A percentile compares a stretch with the other conserved stretches of the same genome.
phyloP scores from a whole-genome alignment of 1,140 invertebrate species.

The Asbolus verrucosus region DNA sequence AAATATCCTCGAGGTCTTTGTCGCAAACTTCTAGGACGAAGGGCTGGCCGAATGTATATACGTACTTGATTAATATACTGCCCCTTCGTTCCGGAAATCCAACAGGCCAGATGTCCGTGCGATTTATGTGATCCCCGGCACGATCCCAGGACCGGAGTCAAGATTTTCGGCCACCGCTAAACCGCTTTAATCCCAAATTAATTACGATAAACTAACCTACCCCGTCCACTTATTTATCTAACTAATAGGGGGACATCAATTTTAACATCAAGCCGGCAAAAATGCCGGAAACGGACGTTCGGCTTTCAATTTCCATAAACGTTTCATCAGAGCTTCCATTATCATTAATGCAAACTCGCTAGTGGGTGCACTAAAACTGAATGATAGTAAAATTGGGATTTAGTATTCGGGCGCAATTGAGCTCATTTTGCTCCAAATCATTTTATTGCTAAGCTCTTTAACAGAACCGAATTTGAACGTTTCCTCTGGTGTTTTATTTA shows the following conservation, averaged over 20 bases:
- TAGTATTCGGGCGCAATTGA: not conserved
- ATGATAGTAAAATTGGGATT: constrained; percentile 27
- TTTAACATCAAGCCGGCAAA: not conserved
- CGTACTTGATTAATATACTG: constrained; percentile 54
- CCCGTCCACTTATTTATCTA: constrained; percentile 23
- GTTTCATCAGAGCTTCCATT: constrained; percentile 1
- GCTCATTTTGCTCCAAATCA: constrained; percentile 14
- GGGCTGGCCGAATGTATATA: constrained; percentile 36
- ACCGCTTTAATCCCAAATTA: constrained; percentile 31
- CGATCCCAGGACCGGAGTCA: constrained; percentile 23
- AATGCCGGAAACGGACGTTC: not conserved
- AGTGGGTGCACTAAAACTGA: constrained; percentile 11
- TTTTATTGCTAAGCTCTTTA: constrained; percentile 1
- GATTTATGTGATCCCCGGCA: constrained; percentile 51
- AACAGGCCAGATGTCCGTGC: constrained; percentile 51
- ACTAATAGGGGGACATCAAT: constrained; percentile 18
- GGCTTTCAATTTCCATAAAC: constrained; percentile 3
- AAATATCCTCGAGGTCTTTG: constrained; percentile 44
- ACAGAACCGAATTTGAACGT: too few species aligned
- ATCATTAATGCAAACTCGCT: constrained; percentile 22
- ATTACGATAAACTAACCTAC: constrained; percentile 28
- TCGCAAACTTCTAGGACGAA: constrained; percentile 21
- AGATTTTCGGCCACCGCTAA: constrained; percentile 28
- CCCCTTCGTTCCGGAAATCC: constrained; percentile 52
- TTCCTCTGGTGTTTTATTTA: too few species aligned